Conservation (phyloP, 2,888 invertebrate species). For the Autographa gamma region DNA sequence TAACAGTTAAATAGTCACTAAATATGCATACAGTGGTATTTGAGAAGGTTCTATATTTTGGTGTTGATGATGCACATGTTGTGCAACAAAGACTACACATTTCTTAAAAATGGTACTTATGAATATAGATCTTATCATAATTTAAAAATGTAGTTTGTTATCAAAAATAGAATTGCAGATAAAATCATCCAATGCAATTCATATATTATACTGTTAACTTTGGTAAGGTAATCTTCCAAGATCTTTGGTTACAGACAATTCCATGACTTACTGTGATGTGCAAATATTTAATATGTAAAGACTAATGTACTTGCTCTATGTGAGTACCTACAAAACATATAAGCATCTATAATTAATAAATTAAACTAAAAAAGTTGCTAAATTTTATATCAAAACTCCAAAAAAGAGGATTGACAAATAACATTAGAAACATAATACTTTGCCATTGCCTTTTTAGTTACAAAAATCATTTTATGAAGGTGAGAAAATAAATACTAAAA, state of each 20-base stretch:
- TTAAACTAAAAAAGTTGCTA: conserved; percentile 54
- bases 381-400: conserved; percentile 49
- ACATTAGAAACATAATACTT: conserved; percentile 56
- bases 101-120: conserved; percentile 36
- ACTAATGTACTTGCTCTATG: conserved; percentile 55
- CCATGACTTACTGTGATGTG: conserved; percentile 62
- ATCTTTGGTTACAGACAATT: conserved; percentile 71
- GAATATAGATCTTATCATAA: conserved; percentile 38
- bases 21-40: conserved; percentile 51
- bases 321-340: conserved; percentile 42
- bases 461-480: conserved; percentile 37
- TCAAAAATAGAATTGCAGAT: conserved; percentile 68
- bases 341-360: conserved; percentile 35
- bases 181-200: conserved; percentile 59
- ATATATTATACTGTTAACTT: conserved; percentile 60
- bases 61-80: conserved; percentile 39
- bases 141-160: conserved; percentile 57
- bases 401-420: conserved; percentile 53
- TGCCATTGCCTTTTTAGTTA: conserved; percentile 30
- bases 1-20: conserved; percentile 58
- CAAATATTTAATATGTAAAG: conserved; percentile 41
- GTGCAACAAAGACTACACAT: conserved; percentile 27
- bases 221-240: conserved; percentile 66
- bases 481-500: conserved; percentile 47
- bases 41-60: conserved; percentile 30